Evolutionary conservation across 1,140 invertebrate species (phyloP), one percentile per base, ranked within the genome.

Genomic region (Campodea augens): DNA sequence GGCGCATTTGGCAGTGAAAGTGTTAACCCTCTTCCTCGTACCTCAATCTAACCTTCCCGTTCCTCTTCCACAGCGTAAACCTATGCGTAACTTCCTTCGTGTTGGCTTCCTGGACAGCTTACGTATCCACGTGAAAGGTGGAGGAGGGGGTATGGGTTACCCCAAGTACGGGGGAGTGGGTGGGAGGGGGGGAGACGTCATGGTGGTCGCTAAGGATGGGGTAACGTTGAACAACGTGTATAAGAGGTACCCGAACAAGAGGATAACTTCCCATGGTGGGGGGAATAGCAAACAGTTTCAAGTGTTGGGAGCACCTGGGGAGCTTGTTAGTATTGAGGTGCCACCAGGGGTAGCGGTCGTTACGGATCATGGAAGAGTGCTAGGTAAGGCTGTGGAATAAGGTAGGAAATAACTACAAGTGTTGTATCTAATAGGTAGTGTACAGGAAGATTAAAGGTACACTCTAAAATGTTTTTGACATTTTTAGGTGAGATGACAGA

Each of bases 161-260:
- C 76, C 79, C 1, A 70, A 73, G 52, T 87, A 74, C 62, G 86
- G 85, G 12, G 88, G 87, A 4, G 57, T 80, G 7, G 88, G 89
- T 20, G 89, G 89, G 0, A 72, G 74, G 59, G 89, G 89, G 15
- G 89, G 89, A 13, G 74, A 80, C 65, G 73, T 93, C 12, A 75
- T 73, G 55, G 63, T 83, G 15, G 56, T 74, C 25, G 80, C 76
- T 0, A 72, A 73, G 48, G 73, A 83, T 53, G 60, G 58, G 58
- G 48, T 41, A 2, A 72, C 66, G 29, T 60, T 89, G 3, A 62
- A 63, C 25, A 63, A 64, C 23, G 61, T 87, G 5, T 55, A 60
- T 13, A 59, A 57, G 41, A 62, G 62, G 48, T 60, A 67, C 54
- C 65, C 69, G 39, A 59, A 60, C 1, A 77, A 75, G 62, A 64